Conservation (phyloP, 2,797 vertebrate genomes). For the Sebastes flavidus region DNA sequence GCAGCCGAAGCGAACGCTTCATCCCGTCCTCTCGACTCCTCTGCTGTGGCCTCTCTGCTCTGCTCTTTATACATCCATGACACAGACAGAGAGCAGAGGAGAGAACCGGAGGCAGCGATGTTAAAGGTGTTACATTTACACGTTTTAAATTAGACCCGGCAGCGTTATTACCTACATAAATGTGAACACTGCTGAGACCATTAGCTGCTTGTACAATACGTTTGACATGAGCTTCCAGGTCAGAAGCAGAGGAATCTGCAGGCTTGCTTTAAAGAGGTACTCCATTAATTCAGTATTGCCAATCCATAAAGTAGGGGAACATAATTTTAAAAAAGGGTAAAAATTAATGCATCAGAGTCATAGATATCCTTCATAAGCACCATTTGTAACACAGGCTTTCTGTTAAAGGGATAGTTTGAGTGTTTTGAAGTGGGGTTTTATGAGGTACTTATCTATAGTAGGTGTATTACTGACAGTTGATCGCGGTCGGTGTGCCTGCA, state of each 20-base stretch:
- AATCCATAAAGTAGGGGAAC: not conserved
- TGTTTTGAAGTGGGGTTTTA: too few species aligned
- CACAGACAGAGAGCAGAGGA: too few species aligned
- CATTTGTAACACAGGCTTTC: not conserved
- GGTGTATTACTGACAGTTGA: too few species aligned
- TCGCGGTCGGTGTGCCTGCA: too few species aligned
- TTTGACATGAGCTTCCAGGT: not conserved
- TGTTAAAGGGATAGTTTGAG: not conserved
- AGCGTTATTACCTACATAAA: constrained; percentile 17
- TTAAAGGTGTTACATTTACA: not conserved
- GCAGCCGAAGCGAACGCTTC: too few species aligned
- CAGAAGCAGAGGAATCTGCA: not conserved
- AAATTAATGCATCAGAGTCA: not conserved
- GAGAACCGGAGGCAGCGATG: too few species aligned
- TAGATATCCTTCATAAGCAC: not conserved
- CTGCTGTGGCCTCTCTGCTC: too few species aligned
- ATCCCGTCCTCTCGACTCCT: too few species aligned
- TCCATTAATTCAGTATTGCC: not conserved
- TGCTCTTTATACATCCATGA: too few species aligned
- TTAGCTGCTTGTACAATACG: not conserved
- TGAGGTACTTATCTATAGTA: too few species aligned
- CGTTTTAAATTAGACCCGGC: not conserved
- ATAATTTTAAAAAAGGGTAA: not conserved
- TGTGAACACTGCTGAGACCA: not conserved
- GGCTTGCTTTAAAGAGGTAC: not conserved